Base-by-base conservation (phyloP, 2,113 vertebrate genomes). In the Mustela nigripes region DNA sequence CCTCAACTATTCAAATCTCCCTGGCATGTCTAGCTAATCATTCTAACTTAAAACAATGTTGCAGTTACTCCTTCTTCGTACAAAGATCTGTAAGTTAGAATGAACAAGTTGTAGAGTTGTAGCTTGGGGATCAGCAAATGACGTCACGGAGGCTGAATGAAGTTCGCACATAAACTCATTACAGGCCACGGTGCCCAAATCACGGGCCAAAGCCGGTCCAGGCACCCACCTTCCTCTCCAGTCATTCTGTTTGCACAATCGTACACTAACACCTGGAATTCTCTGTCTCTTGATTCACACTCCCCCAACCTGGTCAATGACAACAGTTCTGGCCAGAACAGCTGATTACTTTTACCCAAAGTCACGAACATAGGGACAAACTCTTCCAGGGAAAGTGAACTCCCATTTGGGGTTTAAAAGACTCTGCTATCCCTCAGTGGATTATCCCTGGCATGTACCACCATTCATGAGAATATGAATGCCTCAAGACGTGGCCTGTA, bases 31-130 rank as follows among this genome's bases (percentile, higher is more conserved):
- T 24, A 39, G 11, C 18, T 56, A 71, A n/a, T 22, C 62, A n/a
- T 8, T 69, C 21, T 58, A n/a, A 80, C 7, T 62, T 39, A 82
- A 69, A 33, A 12, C 31, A 5, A 33, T 7, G 14, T 31, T 60
- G 18, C n/a, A 2, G 3, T 50, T 28, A 39, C 39, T 62, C 26
- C 42, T 26, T 50, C 24, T 11, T 39, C 15, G 9, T 10, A 69
- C 18, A 1, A 5, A 63, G 15, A 8, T 1, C 14, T 3, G 0
- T 21, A 42, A 24, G n/a, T 22, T 16, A 24, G 24, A 7, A 31
- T 5, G 22, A 69, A 80, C 22, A 73, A 14, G 3, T 9, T 15
- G 4, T 3, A 56, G 7, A 93, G 4, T 48, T 45, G 19, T 18
- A 69, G 50, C 7, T 11, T 15, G 22, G 2, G 16, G 11, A 7